Base-by-base conservation (phyloP, 2,888 invertebrate species). In the Acheta domesticus region DNA sequence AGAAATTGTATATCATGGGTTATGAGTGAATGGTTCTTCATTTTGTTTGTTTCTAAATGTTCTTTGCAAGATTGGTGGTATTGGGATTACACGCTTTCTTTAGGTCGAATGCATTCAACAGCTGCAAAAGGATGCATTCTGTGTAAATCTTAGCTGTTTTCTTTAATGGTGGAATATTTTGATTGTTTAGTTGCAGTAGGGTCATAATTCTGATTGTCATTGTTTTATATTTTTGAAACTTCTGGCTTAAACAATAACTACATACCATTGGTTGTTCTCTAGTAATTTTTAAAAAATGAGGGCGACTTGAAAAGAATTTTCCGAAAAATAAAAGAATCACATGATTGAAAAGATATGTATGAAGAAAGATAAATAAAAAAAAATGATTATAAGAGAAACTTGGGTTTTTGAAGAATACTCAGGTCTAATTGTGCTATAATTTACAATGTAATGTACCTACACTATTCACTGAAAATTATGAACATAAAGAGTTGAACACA, bases 341-440 rank as follows among this genome's bases (percentile, higher is more conserved):
- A 62, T 19, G 62, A n/a, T 62, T 62, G 62, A 16, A 62, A 62
- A 62, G 16, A 62, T 14, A 62, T 62, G 62, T 62, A 62, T 62
- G 62, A 62, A 62, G 62, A 62, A 62, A n/a, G 62, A 62, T 19
- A 62, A 62, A 62, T 62, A 62, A 62, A 62, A 62, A 23, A 62
- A 19, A 62, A 19, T 62, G 62, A 62, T 62, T 62, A 14, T 62
- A 62, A 62, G 62, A 19, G 62, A 62, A 78, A 76, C 79, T 79
- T 79, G 79, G 79, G 79, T 79, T 75, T 79, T 79, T 75, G 76
- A 75, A 79, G 48, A 79, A 79, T 79, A 79, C 79, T 79, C 79
- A 79, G 79, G 79, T 79, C 79, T 79, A 76, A 62, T 62, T 62
- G 62, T 62, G 62, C n/a, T 62, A 62, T 62, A 62, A 62, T 62